phyloP scores from a whole-genome alignment of 2,888 invertebrate species.

The Hemithea aestivaria region DNA sequence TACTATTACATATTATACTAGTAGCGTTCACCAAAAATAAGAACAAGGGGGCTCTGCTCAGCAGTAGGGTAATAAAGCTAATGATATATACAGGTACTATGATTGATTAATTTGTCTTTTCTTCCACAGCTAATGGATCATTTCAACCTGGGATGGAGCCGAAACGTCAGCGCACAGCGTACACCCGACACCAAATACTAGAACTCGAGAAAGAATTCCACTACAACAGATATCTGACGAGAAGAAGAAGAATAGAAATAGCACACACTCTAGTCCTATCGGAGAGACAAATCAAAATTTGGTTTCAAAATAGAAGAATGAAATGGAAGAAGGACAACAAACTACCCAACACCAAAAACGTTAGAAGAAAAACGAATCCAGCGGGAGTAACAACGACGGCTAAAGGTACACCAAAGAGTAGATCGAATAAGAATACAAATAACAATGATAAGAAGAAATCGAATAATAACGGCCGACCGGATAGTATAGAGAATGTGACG shows the following conservation, averaged over 20 bases:
- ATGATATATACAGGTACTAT: too few species aligned
- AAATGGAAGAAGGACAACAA: constrained; percentile 90
- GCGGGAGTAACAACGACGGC: constrained; percentile 82
- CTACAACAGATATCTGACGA: constrained; percentile 97
- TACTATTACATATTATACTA: too few species aligned
- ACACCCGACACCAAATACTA: constrained; percentile 98
- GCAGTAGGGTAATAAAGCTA: too few species aligned
- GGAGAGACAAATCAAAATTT: constrained; percentile 92
- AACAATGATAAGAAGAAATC: constrained; percentile 77
- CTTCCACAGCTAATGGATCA: constrained; percentile 89
- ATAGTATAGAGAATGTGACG: constrained; percentile 83
- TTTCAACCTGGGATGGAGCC: constrained; percentile 96
- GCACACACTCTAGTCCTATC: constrained; percentile 96
- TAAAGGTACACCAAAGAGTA: constrained; percentile 82
- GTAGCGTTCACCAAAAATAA: too few species aligned
- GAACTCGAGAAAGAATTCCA: constrained; percentile 99
- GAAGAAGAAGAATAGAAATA: constrained; percentile 97
- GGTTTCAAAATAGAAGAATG: constrained; percentile 93
- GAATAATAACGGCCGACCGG: constrained; percentile 77
- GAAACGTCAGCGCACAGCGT: constrained; percentile 97
- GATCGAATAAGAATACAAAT: constrained; percentile 79
- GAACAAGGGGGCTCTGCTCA: too few species aligned
- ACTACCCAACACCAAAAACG: constrained; percentile 89
- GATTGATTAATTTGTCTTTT: constrained; percentile 33
- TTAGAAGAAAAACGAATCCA: constrained; percentile 87